Evolutionary conservation across 2,113 vertebrate species (phyloP), one percentile per base, ranked within the genome.

Genomic region (Melierax canorus): DNA sequence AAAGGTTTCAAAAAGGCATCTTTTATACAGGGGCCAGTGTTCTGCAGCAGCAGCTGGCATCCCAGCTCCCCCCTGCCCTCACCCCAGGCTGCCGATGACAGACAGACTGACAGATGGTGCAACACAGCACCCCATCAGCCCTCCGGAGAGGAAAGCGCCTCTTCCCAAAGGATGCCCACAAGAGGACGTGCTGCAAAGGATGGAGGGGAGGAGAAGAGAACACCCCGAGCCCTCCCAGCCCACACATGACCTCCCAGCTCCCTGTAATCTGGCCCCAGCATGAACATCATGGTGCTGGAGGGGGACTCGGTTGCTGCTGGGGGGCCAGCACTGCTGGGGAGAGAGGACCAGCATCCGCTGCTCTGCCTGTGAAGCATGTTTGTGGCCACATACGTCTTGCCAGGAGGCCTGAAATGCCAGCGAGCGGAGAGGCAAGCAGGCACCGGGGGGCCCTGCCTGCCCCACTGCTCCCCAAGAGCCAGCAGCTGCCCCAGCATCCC

Each of bases 311-410:
- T 22, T 91, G 64, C 39, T 82, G 20, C 19, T 73, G 29, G 11
- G 59, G 13, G 8, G 1, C 3, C 21, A 69, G 63, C 30, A 15
- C 30, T 71, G n/a, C 60, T 50, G 36, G 15, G 27, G 12, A 84
- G 21, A 58, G 66, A 24, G 34, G 67, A 17, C 46, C 53, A 32
- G 41, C 2, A 1, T 17, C n/a, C 0, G 0, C 30, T 36, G 18
- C 41, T 85, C 55, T 63, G 82, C n/a, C 24, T 29, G 10, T 12
- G 58, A 29, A 72, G 22, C 10, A 29, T 60, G 29, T 14, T 30
- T 94, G 56, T 55, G 50, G 24, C 21, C 39, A 51, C 1, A 1
- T 7, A 8, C 4, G 4, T 56, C 59, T 56, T 51, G 29, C 45
- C 32, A 16, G 36, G 46, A 78, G 45, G 7, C 58, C 67, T 64